Evolutionary conservation across 1,140 invertebrate genomes (phyloP), one percentile per base, ranked within the genome.

Genomic region (Zeugodacus cucurbitae): DNA sequence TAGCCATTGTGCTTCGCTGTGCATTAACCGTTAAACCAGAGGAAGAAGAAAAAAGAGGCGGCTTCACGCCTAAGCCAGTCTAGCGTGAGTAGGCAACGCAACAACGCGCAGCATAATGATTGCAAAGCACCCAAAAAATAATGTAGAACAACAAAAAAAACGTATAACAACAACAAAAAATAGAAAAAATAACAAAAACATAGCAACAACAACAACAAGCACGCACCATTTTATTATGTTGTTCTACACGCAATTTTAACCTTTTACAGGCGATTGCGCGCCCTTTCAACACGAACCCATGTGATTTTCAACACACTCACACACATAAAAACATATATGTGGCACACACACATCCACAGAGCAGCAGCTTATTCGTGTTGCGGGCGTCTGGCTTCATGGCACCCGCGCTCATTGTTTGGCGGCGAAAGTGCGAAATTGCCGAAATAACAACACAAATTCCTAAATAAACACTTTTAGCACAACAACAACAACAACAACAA

Each of bases 361-460:
- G 48, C 48, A 17, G 17, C 48, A 17, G 3, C 11, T n/a, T n/a
- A n/a, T 54, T 20, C 48, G 5, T 17, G 11, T 3, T 20, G 48
- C 48, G n/a, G 22, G 22, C 2, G 62, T 11, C 62, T 67, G 62
- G 62, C 62, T 67, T 67, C 29, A 14, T 17, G 48, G 48, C 48
- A 54, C 34, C 2, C 67, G 2, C 67, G 20, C 67, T 41, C 34
- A 74, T 22, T 41, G 67, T 74, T 29, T 34, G 20, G 41, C 14
- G n/a, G 74, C 41, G 41, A 48, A 48, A 48, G 74, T 48, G 74
- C 74, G 41, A 82, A 82, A 82, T 82, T 82, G 74, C 74, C 37
- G n/a, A 82, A 82, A 82, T 82, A 82, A 82, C 74, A 82, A 82
- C 41, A 37, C 22, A 82, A 82, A 82, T 82, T 82, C 41, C 41